phyloP scores from a whole-genome alignment of 2,797 vertebrate species.

The Danio albolineatus region DNA sequence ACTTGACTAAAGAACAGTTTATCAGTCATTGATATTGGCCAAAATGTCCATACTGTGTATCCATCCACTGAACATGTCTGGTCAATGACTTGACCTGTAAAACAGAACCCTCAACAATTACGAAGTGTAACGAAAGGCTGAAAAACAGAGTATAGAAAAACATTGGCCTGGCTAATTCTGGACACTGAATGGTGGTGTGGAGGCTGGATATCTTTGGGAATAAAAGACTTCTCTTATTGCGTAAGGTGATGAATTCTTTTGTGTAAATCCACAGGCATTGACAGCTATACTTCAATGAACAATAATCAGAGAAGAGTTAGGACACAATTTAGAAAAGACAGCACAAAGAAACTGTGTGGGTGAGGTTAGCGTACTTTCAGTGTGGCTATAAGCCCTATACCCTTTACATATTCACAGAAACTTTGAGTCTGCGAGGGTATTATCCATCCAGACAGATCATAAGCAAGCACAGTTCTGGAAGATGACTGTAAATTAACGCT shows the following conservation, averaged over 20 bases:
- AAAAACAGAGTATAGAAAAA: constrained; percentile 2
- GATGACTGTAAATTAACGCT: constrained; percentile 75
- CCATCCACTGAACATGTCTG: no score
- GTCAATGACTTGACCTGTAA: background rate
- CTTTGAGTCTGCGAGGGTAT: constrained; percentile 59
- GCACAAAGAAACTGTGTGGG: constrained; percentile 49
- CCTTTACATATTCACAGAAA: constrained; percentile 59
- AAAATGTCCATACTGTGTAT: no score
- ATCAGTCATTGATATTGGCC: no score
- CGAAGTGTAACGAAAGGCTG: background rate
- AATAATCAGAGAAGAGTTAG: constrained; percentile 28
- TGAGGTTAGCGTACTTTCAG: constrained; percentile 52
- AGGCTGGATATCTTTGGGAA: constrained; percentile 28
- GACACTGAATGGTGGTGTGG: constrained; percentile 15
- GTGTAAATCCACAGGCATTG: constrained; percentile 33
- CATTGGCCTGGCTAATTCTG: background rate
- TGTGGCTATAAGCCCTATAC: constrained; percentile 49
- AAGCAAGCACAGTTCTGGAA: constrained; percentile 70
- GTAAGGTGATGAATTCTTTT: constrained; percentile 20
- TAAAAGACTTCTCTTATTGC: background rate
- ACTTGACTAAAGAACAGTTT: no score
- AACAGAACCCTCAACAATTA: background rate
- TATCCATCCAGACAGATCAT: constrained; percentile 62
- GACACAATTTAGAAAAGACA: constrained; percentile 56
- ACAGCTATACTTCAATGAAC: constrained; percentile 19